A percentile compares a stretch with the other conserved stretches of the same genome.
These are phyloP conservation scores for Rhinolophus sinicus DNA, from an alignment of 2,113 vertebrate genomes.

Conservation along the genomic window DNA sequence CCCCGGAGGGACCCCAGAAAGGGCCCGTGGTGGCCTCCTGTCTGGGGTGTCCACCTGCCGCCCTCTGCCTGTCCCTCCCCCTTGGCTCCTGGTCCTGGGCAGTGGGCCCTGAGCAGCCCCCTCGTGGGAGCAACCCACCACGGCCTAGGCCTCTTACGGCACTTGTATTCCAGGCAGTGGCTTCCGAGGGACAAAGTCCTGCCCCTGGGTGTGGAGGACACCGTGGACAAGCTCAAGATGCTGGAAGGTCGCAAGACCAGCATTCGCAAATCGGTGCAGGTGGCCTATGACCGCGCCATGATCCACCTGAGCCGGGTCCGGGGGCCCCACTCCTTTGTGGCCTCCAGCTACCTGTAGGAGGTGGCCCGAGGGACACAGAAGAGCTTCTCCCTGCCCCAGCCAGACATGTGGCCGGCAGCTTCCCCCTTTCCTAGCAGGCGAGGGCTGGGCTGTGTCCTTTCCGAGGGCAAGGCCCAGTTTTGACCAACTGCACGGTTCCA, in stretches of 20 bases:
- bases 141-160: neutral
- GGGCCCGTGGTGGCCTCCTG: neutral
- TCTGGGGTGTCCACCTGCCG: neutral
- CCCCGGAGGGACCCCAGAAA: neutral
- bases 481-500: slow-evolving; percentile 55
- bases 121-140: neutral
- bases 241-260: slow-evolving; percentile 97
- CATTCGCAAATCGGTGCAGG: slow-evolving; percentile 98
- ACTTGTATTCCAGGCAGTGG: slow-evolving; percentile 93
- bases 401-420: neutral
- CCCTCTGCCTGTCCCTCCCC: neutral
- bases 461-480: slow-evolving; percentile 2
- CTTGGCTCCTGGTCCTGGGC: neutral
- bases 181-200: slow-evolving; percentile 95
- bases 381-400: neutral
- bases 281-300: slow-evolving; percentile 97
- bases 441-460: slow-evolving; percentile 38
- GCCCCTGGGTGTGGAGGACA: slow-evolving; percentile 94
- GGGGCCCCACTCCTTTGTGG: slow-evolving; percentile 91
- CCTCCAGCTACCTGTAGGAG: slow-evolving; percentile 91
- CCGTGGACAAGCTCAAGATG: slow-evolving; percentile 97
- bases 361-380: neutral
- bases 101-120: neutral
- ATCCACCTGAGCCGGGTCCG: slow-evolving; percentile 95
- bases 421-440: slow-evolving; percentile 39